These are phyloP conservation scores for Lampris incognitus DNA, from an alignment of 2,113 vertebrate species.

Conservation along the genomic window DNA sequence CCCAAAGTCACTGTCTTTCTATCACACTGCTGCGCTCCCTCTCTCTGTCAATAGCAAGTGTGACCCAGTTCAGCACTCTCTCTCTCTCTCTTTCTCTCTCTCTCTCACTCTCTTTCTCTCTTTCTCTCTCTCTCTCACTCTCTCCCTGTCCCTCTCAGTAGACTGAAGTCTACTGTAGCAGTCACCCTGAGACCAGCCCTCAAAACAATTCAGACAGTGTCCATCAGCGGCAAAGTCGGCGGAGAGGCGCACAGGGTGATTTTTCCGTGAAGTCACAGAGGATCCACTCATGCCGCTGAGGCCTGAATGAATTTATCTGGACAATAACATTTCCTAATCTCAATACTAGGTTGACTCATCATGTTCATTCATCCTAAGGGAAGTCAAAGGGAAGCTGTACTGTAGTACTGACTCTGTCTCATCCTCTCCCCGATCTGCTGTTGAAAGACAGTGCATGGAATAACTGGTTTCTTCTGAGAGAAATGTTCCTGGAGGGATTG, in stretches of 20 bases:
- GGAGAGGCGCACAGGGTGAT: neutral
- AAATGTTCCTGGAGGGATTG: conserved; percentile 54
- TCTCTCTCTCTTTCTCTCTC: neutral
- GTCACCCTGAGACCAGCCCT: neutral
- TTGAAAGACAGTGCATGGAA: conserved; percentile 41
- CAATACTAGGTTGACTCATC: no score
- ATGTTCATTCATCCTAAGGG: neutral
- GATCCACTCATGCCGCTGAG: neutral
- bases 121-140: neutral
- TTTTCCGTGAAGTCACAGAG: neutral
- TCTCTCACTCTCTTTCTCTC: conserved; percentile 20
- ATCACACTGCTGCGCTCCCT: conserved; percentile 11
- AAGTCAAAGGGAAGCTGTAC: neutral
- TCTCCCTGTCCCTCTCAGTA: neutral
- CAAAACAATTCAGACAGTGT: no score
- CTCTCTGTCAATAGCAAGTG: conserved; percentile 37
- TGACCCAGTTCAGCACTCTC: conserved; percentile 64
- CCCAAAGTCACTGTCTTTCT: conserved; percentile 13
- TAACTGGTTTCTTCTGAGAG: conserved; percentile 61
- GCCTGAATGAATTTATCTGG: neutral
- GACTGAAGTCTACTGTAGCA: no score
- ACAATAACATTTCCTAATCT: neutral
- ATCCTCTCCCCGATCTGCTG: neutral
- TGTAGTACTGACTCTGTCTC: no score
- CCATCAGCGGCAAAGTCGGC: neutral